Evolutionary conservation across 2,797 vertebrate genomes (phyloP), one percentile per base, ranked within the genome.

Genomic region (Pseudocheirus occidentalis): DNA sequence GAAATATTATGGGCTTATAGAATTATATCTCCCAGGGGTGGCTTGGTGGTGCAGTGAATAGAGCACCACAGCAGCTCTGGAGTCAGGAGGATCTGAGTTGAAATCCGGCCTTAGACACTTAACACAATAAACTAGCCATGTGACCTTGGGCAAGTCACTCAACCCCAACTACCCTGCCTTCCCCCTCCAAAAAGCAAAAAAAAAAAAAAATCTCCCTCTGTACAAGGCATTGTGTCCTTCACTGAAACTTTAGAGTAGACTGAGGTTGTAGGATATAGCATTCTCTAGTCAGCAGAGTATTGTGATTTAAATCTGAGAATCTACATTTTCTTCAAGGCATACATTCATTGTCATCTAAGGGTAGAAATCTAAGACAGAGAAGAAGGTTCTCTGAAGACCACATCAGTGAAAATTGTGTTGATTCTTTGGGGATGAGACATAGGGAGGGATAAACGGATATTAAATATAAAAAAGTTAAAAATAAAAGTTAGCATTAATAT

Each of bases 301-400:
- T 95, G 54, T 2, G 18, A 7, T 94, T 93, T 87, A 29, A 18
- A 14, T 11, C 24, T 40, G 46, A 6, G 54, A 81, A 53, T 93
- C 31, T 94, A 91, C 93, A 62, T 93, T 96, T 95, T 94, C 53
- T 55, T 13, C 95, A 50, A 92, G 53, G 54, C 21, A n/a, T 16
- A 1, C 2, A 91, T 52, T 96, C 92, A 7, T 29, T 54, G 29
- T 93, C 31, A 1, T 54, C 66, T 93, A 81, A 96, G 87, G 90
- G 53, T 13, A 91, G 58, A 27, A 94, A n/a, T n/a, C 4, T 55
- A 14, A 46, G 53, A 50, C 81, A 34, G 90, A 96, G 34, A 92
- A 56, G 95, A 92, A 16, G 53, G 31, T 90, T 93, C 29, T 92
- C 50, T 95, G 95, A 94, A 91, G 93, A 87, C 50, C 7, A 50